Conservation (phyloP, 2,888 invertebrate genomes). For the Dascillus cervinus region DNA sequence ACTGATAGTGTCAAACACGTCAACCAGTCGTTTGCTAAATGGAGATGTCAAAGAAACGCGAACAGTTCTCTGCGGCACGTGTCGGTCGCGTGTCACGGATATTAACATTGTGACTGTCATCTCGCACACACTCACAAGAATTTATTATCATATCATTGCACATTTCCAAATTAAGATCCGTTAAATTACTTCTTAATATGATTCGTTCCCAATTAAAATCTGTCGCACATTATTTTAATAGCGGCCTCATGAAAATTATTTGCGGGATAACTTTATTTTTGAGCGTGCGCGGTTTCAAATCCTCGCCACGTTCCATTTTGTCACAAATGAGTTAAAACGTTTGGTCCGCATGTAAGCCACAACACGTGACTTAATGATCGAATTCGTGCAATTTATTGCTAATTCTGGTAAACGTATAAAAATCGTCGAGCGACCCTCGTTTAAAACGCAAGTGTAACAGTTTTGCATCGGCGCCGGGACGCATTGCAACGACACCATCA, state of each 20-base stretch:
- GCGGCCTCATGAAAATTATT: too few relatives aligned
- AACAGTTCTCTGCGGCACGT: slow-evolving; percentile 22
- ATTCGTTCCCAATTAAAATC: slow-evolving; percentile 22
- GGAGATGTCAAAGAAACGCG: slow-evolving; percentile 28
- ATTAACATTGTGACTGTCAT: slow-evolving; percentile 35
- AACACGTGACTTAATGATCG: slow-evolving; percentile 38
- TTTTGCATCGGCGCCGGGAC: slow-evolving; percentile 32
- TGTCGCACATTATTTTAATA: too few relatives aligned
- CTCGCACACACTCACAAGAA: slow-evolving; percentile 11
- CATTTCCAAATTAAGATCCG: slow-evolving; percentile 21
- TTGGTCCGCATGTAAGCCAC: slow-evolving; percentile 33
- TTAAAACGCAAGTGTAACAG: slow-evolving; percentile 16
- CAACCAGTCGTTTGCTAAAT: slow-evolving; percentile 28
- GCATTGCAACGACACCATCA: slow-evolving; percentile 22
- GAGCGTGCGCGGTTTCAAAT: too few relatives aligned
- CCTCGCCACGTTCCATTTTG: slow-evolving; percentile 14
- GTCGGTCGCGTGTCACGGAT: slow-evolving; percentile 32
- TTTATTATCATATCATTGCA: slow-evolving; percentile 20
- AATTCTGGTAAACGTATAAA: slow-evolving; percentile 42
- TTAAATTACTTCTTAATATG: slow-evolving; percentile 29
- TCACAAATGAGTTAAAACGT: slow-evolving; percentile 24
- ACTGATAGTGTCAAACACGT: slow-evolving; percentile 34
- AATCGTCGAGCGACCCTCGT: slow-evolving; percentile 25
- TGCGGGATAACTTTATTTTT: too few relatives aligned
- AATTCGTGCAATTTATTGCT: slow-evolving; percentile 42